Percentiles rank a stretch among this genome's conserved stretches.
These are phyloP conservation scores for Mactromeris polynyma DNA, from an alignment of 2,888 invertebrate species.

Conservation along the genomic window DNA sequence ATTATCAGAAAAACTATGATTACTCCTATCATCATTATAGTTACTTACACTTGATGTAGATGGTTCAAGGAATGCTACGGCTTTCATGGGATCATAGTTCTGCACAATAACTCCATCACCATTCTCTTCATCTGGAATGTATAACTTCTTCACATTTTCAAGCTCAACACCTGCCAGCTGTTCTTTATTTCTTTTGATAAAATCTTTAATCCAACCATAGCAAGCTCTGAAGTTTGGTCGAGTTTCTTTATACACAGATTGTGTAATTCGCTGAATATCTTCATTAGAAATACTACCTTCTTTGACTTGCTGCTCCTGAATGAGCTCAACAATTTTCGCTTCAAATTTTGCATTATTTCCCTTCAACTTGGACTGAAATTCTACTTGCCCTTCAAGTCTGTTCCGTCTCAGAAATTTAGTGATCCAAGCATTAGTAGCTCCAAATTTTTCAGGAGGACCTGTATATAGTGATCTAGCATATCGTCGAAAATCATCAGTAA, in stretches of 20 bases:
- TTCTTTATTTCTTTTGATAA: constrained; percentile 61
- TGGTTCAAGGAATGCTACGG: constrained; percentile 38
- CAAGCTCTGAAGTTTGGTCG: constrained; percentile 69
- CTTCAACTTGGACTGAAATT: constrained; percentile 64
- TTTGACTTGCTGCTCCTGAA: constrained; percentile 58
- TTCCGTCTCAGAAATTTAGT: constrained; percentile 62
- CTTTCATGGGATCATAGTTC: constrained; percentile 56
- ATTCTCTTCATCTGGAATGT: constrained; percentile 65
- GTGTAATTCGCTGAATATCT: constrained; percentile 64
- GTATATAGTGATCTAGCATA: constrained; percentile 63
- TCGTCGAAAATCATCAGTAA: constrained; percentile 66
- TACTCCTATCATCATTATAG: constrained; percentile 26
- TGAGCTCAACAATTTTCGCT: constrained; percentile 56
- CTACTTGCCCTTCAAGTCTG: constrained; percentile 51
- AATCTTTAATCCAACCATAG: constrained; percentile 67
- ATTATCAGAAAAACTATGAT: constrained; percentile 31
- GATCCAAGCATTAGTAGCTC: constrained; percentile 69
- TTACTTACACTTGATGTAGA: constrained; percentile 9
- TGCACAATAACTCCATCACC: constrained; percentile 56
- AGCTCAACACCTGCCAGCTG: constrained; percentile 59
- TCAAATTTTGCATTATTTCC: constrained; percentile 68
- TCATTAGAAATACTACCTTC: constrained; percentile 70
- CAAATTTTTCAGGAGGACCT: constrained; percentile 63
- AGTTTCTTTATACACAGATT: constrained; percentile 64
- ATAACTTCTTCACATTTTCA: constrained; percentile 69